phyloP scores from a whole-genome alignment of 2,888 invertebrate species.

The Amblyjoppa proteus region DNA sequence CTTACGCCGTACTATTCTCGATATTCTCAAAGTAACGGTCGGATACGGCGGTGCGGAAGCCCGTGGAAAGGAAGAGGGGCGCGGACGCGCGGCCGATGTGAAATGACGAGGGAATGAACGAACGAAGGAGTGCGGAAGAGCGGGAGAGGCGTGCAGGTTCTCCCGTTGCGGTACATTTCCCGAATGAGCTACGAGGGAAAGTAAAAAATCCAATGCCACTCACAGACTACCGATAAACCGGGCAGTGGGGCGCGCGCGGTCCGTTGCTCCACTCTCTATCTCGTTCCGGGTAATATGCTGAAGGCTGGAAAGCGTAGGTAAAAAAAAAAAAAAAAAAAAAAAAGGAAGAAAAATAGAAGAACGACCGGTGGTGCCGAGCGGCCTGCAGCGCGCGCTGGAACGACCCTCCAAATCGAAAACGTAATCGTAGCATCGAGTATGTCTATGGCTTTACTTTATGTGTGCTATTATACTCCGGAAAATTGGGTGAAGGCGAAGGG shows the following conservation, averaged over 20 bases:
- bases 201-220: conserved; percentile 50
- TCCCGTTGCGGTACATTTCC: conserved; percentile 74
- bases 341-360: conserved; percentile 14
- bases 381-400: conserved; percentile 9
- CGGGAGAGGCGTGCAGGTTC: conserved; percentile 56
- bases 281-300: conserved; percentile 57
- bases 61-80: conserved; percentile 23
- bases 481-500: conserved; percentile 1
- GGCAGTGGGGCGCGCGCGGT: conserved; percentile 33
- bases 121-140: conserved; percentile 56
- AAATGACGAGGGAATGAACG: conserved; percentile 40
- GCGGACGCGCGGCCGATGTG: conserved; percentile 2
- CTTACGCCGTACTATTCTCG: neutral
- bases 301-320: conserved; percentile 28
- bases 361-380: conserved; percentile 15
- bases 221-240: conserved; percentile 55
- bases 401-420: conserved; percentile 34
- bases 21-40: neutral
- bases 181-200: conserved; percentile 72
- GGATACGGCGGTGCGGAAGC: neutral
- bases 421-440: conserved; percentile 13
- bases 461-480: conserved; percentile 6
- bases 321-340: conserved; percentile 25
- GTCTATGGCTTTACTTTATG: conserved; percentile 27
- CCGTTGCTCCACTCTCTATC: conserved; percentile 4